Evolutionary conservation across 1,140 invertebrate genomes (phyloP).

Genomic region (Maniola jurtina): DNA sequence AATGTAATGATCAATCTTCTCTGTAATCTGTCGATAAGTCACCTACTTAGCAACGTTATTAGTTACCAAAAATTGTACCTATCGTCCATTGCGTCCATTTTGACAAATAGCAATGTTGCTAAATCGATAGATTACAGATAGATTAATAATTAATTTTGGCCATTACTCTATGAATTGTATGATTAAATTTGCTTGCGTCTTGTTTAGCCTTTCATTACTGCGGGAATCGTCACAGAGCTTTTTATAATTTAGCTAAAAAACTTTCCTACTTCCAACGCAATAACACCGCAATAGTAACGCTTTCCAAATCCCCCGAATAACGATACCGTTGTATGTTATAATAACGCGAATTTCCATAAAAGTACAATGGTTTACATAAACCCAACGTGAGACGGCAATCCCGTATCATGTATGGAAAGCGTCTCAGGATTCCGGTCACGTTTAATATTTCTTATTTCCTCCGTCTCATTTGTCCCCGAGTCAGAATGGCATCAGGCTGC

Average conservation of each 20-base stretch:
- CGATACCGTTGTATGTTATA: conserved; percentile 54
- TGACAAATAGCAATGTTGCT: too few species aligned
- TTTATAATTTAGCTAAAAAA: not conserved
- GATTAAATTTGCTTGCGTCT: not conserved
- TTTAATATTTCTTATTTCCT: conserved; percentile 78
- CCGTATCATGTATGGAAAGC: conserved; percentile 61
- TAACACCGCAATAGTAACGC: conserved; percentile 37
- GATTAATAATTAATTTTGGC: too few species aligned
- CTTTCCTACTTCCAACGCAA: conserved; percentile 19
- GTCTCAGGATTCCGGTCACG: conserved; percentile 71
- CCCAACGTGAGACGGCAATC: conserved; percentile 58
- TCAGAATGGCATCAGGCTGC: conserved; percentile 65
- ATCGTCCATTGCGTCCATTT: too few species aligned
- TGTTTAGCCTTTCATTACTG: not conserved
- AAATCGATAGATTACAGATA: too few species aligned
- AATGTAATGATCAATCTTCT: too few species aligned
- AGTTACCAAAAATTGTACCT: too few species aligned
- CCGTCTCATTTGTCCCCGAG: conserved; percentile 73
- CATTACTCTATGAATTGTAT: too few species aligned
- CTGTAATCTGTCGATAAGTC: too few species aligned
- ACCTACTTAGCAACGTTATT: too few species aligned
- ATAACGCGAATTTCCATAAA: conserved; percentile 67
- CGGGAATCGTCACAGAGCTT: not conserved
- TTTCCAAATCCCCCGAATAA: conserved; percentile 50
- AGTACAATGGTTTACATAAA: conserved; percentile 66